Percentiles rank a stretch among this genome's conserved stretches.
These are phyloP conservation scores for Otocyon megalotis DNA, from an alignment of 2,113 vertebrate species.

Conservation along the genomic window DNA sequence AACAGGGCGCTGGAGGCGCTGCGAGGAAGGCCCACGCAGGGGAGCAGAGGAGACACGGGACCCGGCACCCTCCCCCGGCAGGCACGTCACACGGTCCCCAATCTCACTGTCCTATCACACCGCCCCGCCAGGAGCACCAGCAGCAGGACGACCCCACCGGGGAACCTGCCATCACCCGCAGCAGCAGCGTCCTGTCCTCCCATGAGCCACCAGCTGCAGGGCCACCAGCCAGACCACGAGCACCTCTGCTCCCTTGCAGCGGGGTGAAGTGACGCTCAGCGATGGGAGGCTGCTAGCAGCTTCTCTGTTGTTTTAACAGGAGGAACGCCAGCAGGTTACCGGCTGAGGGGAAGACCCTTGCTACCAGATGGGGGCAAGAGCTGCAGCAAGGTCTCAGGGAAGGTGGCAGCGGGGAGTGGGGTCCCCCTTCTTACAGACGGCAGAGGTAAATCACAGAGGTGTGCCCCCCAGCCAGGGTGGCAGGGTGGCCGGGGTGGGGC, in stretches of 20 bases:
- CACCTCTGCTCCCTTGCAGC: background rate
- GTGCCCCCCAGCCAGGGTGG: background rate
- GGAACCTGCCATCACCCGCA: background rate
- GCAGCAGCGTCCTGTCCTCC: background rate
- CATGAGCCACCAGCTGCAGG: background rate
- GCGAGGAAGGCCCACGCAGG: background rate
- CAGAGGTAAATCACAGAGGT: background rate
- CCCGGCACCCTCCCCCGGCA: background rate
- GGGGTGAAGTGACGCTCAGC: background rate
- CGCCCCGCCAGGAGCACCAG: background rate
- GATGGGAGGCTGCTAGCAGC: background rate
- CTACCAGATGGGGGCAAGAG: background rate
- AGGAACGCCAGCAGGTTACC: fast-evolving
- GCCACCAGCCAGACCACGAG: background rate
- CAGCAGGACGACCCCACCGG: fast-evolving
- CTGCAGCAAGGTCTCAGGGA: background rate
- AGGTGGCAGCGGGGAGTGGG: fast-evolving
- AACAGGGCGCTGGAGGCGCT: background rate
- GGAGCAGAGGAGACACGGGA: no score
- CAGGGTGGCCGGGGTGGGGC: background rate
- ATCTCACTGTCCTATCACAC: background rate
- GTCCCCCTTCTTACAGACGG: background rate
- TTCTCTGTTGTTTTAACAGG: background rate
- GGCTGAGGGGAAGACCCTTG: no score
- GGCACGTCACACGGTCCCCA: background rate